A percentile compares a stretch with the other conserved stretches of the same genome.
Conservation (phyloP, 2,888 invertebrate species). For the Andrena marginata region DNA sequence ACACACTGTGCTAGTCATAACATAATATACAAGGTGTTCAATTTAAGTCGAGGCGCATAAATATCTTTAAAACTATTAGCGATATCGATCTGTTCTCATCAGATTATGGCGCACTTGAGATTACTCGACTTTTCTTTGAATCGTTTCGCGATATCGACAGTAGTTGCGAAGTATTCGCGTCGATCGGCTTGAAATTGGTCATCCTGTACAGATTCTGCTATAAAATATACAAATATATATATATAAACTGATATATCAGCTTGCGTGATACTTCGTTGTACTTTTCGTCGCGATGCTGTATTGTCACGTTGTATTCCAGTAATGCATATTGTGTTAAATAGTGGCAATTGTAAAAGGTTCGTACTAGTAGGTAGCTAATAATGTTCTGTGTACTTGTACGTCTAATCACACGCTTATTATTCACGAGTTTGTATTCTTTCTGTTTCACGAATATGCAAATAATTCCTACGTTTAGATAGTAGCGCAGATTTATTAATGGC, state of each 20-base stretch:
- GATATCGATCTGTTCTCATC: no score
- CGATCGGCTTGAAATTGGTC: no score
- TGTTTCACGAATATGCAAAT: conserved; percentile 21
- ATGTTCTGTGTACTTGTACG: conserved; percentile 41
- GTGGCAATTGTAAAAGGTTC: conserved; percentile 17
- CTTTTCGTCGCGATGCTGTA: conserved; percentile 21
- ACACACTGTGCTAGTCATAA: conserved; percentile 54
- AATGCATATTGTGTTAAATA: conserved; percentile 16
- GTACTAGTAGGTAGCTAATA: conserved; percentile 52
- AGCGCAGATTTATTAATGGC: background rate
- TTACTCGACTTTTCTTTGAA: no score
- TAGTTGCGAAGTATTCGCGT: no score
- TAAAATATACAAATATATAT: conserved; percentile 15
- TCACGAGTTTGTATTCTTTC: background rate
- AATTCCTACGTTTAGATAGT: conserved; percentile 15
- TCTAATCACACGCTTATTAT: conserved; percentile 29
- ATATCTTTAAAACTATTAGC: no score
- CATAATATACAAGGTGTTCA: conserved; percentile 44
- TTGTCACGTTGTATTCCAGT: conserved; percentile 26
- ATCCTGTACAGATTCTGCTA: no score
- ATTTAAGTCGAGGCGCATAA: background rate
- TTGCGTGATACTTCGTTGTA: conserved; percentile 39
- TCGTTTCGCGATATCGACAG: no score
- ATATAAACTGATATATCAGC: conserved; percentile 21
- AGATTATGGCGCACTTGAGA: no score